Percentiles rank a stretch among this genome's conserved stretches.
Conservation (phyloP, 2,888 invertebrate genomes). For the Cistogaster globosa region DNA sequence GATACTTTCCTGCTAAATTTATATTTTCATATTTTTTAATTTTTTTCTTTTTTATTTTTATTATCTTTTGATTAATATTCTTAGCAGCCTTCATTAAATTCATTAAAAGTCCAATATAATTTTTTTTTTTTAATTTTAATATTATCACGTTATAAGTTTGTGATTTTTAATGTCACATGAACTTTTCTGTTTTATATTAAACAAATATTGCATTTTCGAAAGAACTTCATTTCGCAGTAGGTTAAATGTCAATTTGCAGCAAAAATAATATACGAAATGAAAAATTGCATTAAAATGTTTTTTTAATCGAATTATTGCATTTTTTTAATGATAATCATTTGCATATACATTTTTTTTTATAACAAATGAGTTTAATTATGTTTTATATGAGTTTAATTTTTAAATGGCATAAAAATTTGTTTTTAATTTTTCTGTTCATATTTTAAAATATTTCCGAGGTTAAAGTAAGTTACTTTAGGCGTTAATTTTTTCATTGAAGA, state of each 20-base stretch:
- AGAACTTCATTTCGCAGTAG: background rate
- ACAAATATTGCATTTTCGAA: background rate
- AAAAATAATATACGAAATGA: background rate
- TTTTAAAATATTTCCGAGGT: background rate
- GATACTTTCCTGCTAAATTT: slow-evolving; percentile 19
- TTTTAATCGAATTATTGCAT: background rate
- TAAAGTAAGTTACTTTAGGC: too few species aligned
- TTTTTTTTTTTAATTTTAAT: slow-evolving; percentile 20
- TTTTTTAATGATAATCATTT: slow-evolving; percentile 7
- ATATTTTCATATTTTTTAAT: background rate
- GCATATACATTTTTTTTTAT: background rate
- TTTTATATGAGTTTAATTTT: background rate
- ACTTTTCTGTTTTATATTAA: background rate
- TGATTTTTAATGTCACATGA: background rate
- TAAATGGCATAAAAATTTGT: background rate
- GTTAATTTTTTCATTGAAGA: too few species aligned
- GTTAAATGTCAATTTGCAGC: slow-evolving; percentile 12
- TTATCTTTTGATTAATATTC: background rate
- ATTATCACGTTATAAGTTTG: slow-evolving; percentile 35
- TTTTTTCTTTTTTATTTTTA: background rate
- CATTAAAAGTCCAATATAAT: background rate
- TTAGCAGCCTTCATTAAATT: background rate
- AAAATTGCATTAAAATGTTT: background rate
- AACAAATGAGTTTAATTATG: background rate
- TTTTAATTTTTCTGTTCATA: background rate